Base-by-base conservation (phyloP, 53 echinoderm and acorn worm genomes). In the Henricia sp. region DNA sequence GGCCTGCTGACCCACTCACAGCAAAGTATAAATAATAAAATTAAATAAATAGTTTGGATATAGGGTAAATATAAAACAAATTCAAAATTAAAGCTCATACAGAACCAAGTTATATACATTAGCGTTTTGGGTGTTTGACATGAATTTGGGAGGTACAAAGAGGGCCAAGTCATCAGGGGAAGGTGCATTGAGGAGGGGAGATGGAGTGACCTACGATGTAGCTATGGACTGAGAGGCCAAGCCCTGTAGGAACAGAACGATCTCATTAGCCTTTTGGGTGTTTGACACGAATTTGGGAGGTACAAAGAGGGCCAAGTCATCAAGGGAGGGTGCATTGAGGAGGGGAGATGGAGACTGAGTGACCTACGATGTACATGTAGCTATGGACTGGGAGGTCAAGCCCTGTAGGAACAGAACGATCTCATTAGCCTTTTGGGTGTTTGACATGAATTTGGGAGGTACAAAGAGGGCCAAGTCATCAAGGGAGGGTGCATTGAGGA, bases 201-300 rank as follows among this genome's bases (percentile, higher is more conserved):
- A n/a, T 54, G 32, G 83, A 20, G 50, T 38, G n/a, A 83, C 46
- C 67, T 86, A 37, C 32, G 83, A 82, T 36, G 94, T 91, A 8
- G 90, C 91, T 23, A 95, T 95, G 60, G 86, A 76, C 39, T 92
- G 89, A 65, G 95, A 84, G 48, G 95, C 92, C 8, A 84, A 95
- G 14, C 78, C 78, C 87, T 89, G 85, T 35, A 52, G n/a, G 24
- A 33, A n/a, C 13, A 75, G 20, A 54, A 12, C 4, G 56, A n/a
- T 55, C 56, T 12, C 21, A 10, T 8, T 19, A 9, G 10, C n/a
- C 11, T 8, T 60, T 6, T 10, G 6, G n/a, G n/a, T 27, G 6
- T n/a, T n/a, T n/a, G n/a, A n/a, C n/a, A n/a, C n/a, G n/a, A n/a
- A n/a, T n/a, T n/a, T n/a, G n/a, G n/a, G n/a, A n/a, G n/a, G n/a